Base-by-base conservation (phyloP, 2,797 vertebrate species). In the Paratrypauchen microcephalus region DNA sequence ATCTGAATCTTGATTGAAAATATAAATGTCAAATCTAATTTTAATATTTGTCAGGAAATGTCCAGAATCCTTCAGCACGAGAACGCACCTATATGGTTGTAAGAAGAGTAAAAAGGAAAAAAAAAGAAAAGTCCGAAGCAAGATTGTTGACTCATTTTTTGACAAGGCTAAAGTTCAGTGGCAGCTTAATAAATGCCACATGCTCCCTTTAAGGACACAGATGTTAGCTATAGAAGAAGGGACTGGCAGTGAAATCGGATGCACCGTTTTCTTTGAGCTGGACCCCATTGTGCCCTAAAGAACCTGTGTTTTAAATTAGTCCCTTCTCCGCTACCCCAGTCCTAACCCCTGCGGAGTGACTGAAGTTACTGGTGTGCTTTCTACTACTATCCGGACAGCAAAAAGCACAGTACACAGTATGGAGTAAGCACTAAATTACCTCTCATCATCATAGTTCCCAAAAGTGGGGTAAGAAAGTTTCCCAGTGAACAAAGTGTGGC, bases 231-330 rank as follows among this genome's bases (percentile, higher is more conserved):
- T 24, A 52, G 41, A 0, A 39, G 72, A 78, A 75, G 56, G 76
- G 55, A 76, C 52, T 66, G 74, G 62, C 77, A 82, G 71, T 75
- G 81, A 85, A 85, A 87, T 74, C 69, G 68, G 84, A 88, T 75
- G 76, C 83, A 64, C 60, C 72, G 81, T 86, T 89, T 88, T 86
- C 69, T 75, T 86, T 86, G 56, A 71, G 81, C 75, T 72, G 70
- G 86, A 84, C 72, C 66, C 83, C 62, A 71, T 68, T 54, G 78
- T 85, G 76, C 82, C 78, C 77, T 70, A 76, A 72, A 75, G 76
- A 82, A 82, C 68, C 21, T 73, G 74, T 80, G 80, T 87, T 91
- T 86, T 80, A 74, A 83, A 88, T 90, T 86, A 87, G 60, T 63
- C 61, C 36, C 36, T 54, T 41, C 52, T 56, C 11, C 15, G 64